phyloP scores from a whole-genome alignment of 1,140 invertebrate genomes.

The Aphaenogaster rudis region DNA sequence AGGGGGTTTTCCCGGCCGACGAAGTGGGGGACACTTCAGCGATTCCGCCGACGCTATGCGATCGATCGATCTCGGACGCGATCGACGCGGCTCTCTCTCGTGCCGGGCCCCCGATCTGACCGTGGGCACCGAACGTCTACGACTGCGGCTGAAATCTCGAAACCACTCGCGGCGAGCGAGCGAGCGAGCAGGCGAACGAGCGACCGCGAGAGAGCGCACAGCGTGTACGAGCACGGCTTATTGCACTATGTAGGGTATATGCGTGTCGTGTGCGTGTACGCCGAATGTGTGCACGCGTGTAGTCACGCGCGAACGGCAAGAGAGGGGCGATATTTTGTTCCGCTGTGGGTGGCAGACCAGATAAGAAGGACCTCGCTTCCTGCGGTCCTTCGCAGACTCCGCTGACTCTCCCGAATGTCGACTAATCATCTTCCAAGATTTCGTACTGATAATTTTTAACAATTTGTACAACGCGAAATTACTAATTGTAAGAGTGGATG shows the following conservation, averaged over 20 bases:
- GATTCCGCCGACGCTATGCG: conserved; percentile 33
- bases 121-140: conserved; percentile 80
- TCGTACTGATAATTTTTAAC: neutral
- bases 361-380: conserved; percentile 31
- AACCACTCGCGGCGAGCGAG: conserved; percentile 67
- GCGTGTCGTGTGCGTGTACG: neutral
- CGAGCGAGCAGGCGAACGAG: conserved; percentile 47
- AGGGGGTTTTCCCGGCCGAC: neutral
- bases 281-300: conserved; percentile 1
- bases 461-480: neutral
- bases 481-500: neutral
- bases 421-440: conserved; percentile 5
- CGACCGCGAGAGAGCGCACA: conserved; percentile 48
- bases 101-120: conserved; percentile 73
- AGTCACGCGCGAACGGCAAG: neutral
- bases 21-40: conserved; percentile 2
- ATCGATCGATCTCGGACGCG: conserved; percentile 76
- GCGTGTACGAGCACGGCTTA: neutral
- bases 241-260: neutral
- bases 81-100: conserved; percentile 49
- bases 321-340: conserved; percentile 20
- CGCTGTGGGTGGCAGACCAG: conserved; percentile 26
- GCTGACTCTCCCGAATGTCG: neutral
- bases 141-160: conserved; percentile 77
- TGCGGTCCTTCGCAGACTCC: neutral